Evolutionary conservation across 2,888 invertebrate genomes (phyloP), one percentile per base, ranked within the genome.

Genomic region (Autographa pulchrina): DNA sequence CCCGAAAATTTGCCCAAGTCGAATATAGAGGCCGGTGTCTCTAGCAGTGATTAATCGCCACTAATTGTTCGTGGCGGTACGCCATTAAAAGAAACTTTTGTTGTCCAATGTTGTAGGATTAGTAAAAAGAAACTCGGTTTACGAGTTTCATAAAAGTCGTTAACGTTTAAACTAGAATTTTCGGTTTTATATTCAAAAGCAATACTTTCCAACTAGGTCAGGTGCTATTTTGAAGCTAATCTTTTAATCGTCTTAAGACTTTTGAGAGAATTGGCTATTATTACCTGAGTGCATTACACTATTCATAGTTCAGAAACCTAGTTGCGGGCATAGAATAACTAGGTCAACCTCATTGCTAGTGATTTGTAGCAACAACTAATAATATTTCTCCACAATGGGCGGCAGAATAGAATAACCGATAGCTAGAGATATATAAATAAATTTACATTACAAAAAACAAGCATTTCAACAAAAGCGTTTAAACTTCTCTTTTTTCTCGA

Each of bases 31-130:
- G 70, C 58, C 56, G 60, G 75, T 75, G 73, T 78, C 67, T 62
- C 70, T 76, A 69, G 66, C 70, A 76, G 74, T 79, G 77, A 82
- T 84, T 73, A 79, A 82, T 84, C 62, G 60, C 59, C 32, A 62
- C 70, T 75, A 73, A 77, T 77, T 79, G 68, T 77, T 77, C 63
- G 65, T 31, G 65, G 65, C 25, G 41, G 68, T 60, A 75, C 61
- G 78, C 64, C 70, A 75, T 75, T 80, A 75, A 81, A 74, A 59
- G 52, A 48, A 59, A 74, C 69, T 66, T 80, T 80, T 74, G 72
- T 68, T 70, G 70, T 70, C 61, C 59, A 71, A 74, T 74, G 54
- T 80, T 70, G 63, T 65, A 43, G 56, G 59, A 62, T 48, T 52
- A 32, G 60, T 56, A 35, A 31, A 59, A 64, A 66, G 61, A 52